Percentiles rank a stretch among this genome's conserved stretches.
Evolutionary conservation across 2,888 invertebrate genomes (phyloP).

Genomic region (Trichogramma dendrolimi): DNA sequence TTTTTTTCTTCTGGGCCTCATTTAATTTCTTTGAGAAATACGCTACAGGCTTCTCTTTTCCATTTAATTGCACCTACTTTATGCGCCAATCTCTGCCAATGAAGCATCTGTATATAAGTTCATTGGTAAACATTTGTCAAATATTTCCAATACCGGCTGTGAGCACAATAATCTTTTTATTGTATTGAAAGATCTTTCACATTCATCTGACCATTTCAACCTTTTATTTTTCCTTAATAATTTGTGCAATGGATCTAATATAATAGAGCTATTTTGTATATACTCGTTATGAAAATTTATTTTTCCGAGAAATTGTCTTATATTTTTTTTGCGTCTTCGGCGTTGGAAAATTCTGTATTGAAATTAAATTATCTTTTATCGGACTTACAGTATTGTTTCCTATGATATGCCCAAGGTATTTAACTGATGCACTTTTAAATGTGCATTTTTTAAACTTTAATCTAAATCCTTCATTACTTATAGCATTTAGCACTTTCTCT

Average conservation of each 20-base stretch:
- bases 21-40: constrained; percentile 30
- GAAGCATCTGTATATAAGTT: constrained; percentile 37
- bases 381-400: constrained; percentile 18
- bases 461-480: constrained; percentile 28
- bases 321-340: not conserved
- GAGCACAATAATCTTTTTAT: constrained; percentile 34
- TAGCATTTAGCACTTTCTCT: constrained; percentile 16
- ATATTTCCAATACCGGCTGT: constrained; percentile 35
- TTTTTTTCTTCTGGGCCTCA: constrained; percentile 26
- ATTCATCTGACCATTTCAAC: constrained; percentile 32
- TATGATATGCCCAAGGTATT: constrained; percentile 13
- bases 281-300: constrained; percentile 24
- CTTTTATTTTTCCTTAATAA: constrained; percentile 28
- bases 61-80: constrained; percentile 31
- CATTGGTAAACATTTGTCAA: constrained; percentile 33
- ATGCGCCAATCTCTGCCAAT: constrained; percentile 33
- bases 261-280: constrained; percentile 17
- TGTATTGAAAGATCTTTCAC: constrained; percentile 28
- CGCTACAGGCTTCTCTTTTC: constrained; percentile 27
- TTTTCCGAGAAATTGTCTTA: not conserved
- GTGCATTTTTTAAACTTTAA: constrained; percentile 18
- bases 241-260: constrained; percentile 17
- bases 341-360: constrained; percentile 23
- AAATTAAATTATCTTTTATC: constrained; percentile 28
- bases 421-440: not conserved